These are phyloP conservation scores for Rissa tridactyla DNA, from an alignment of 2,113 vertebrate species.

Conservation along the genomic window DNA sequence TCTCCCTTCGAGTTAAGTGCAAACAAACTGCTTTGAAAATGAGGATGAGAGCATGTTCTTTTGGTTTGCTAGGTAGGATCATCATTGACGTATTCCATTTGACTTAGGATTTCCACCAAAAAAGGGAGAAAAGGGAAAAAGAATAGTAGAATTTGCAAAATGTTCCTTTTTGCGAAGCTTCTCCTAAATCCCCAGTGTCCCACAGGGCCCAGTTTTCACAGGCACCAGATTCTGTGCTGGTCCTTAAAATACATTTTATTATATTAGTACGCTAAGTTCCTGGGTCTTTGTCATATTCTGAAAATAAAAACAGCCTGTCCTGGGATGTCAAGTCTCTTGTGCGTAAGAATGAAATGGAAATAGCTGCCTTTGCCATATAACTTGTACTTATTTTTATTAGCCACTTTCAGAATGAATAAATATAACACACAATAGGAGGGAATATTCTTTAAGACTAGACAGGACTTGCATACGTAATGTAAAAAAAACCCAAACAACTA, in stretches of 20 bases:
- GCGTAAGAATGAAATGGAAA: slow-evolving; percentile 44
- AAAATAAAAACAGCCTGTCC: slow-evolving; percentile 42
- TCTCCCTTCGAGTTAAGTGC: neutral
- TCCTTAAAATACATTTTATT: neutral
- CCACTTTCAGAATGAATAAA: slow-evolving; percentile 42
- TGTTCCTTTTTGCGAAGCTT: neutral
- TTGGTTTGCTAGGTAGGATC: neutral
- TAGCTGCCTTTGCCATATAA: slow-evolving; percentile 28
- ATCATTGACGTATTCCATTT: neutral
- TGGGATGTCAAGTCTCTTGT: slow-evolving; percentile 26
- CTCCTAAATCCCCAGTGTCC: neutral
- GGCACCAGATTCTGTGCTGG: neutral
- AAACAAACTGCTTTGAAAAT: neutral
- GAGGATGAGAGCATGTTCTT: neutral
- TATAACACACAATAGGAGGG: slow-evolving; percentile 31
- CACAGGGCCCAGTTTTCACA: neutral
- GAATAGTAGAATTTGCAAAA: neutral
- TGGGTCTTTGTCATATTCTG: slow-evolving; percentile 13
- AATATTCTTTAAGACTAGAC: slow-evolving; percentile 11
- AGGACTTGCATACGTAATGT: slow-evolving; percentile 8
- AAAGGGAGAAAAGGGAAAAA: neutral
- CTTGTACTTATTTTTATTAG: slow-evolving; percentile 53
- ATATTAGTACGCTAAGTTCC: neutral
- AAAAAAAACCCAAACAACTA: neutral
- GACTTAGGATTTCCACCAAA: neutral